A percentile compares a stretch with the other conserved stretches of the same genome.
These are phyloP conservation scores for Aproaerema taeniolella DNA, from an alignment of 2,888 invertebrate genomes.

Conservation along the genomic window DNA sequence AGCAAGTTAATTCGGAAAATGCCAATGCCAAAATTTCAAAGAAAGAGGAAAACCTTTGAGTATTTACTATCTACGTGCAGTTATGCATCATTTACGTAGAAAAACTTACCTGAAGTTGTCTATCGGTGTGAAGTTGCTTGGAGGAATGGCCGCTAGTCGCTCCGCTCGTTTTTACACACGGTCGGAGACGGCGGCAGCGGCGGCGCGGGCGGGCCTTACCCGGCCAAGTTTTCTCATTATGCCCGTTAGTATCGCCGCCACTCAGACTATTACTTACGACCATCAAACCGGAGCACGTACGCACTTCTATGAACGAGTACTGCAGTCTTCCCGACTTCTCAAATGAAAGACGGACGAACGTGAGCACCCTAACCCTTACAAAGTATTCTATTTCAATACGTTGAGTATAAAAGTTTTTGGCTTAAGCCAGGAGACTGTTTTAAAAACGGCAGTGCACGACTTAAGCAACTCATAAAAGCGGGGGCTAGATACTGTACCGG, in stretches of 20 bases:
- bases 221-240: conserved; percentile 72
- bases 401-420: conserved; percentile 36
- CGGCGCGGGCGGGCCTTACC: too few species aligned
- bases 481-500: conserved; percentile 48
- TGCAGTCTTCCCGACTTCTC: conserved; percentile 15
- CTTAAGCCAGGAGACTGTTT: conserved; percentile 40
- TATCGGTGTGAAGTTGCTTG: conserved; percentile 15
- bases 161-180: conserved; percentile 32
- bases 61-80: conserved; percentile 7
- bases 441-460: conserved; percentile 50
- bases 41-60: too few species aligned
- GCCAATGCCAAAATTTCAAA: too few species aligned
- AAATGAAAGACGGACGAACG: conserved; percentile 14
- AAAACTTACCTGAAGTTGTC: conserved; percentile 10
- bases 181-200: conserved; percentile 23
- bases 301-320: conserved; percentile 28
- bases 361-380: conserved; percentile 20
- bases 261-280: conserved; percentile 48
- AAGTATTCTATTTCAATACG: conserved; percentile 46
- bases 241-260: conserved; percentile 49
- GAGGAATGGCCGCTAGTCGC: conserved; percentile 22
- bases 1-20: too few species aligned
- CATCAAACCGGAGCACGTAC: conserved; percentile 46
- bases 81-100: conserved; percentile 2
- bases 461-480: conserved; percentile 61